phyloP scores from a whole-genome alignment of 2,888 invertebrate genomes.

The Siphlonurus alternatus region DNA sequence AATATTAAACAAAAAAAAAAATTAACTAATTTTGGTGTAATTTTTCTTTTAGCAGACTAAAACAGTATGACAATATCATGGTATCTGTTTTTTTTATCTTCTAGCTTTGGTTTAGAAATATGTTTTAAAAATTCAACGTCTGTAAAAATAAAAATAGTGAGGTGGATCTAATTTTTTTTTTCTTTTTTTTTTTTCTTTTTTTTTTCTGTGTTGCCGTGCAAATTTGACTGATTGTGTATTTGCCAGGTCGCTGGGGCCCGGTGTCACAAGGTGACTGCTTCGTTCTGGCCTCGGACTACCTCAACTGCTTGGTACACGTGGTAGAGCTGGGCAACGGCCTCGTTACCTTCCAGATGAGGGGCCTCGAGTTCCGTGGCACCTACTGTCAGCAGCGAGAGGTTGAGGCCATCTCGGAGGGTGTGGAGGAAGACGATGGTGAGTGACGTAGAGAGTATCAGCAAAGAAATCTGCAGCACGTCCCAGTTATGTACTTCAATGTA shows the following conservation, averaged over 20 bases:
- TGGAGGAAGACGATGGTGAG: constrained; percentile 82
- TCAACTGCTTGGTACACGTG: constrained; percentile 95
- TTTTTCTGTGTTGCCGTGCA: background rate
- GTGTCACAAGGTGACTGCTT: constrained; percentile 96
- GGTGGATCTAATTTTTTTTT: too few species aligned
- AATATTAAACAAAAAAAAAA: too few species aligned
- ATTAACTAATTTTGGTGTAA: too few species aligned
- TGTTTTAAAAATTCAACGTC: too few species aligned
- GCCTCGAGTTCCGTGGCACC: constrained; percentile 93
- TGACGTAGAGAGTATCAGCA: background rate
- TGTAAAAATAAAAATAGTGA: too few species aligned
- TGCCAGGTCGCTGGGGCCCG: constrained; percentile 71
- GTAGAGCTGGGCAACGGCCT: constrained; percentile 96
- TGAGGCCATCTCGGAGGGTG: constrained; percentile 95
- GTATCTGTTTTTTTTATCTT: too few species aligned
- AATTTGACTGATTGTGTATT: background rate
- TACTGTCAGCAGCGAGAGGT: constrained; percentile 99
- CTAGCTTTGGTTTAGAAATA: too few species aligned
- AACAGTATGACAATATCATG: too few species aligned
- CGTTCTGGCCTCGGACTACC: constrained; percentile 92
- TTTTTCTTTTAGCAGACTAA: too few species aligned
- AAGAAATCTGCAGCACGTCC: background rate
- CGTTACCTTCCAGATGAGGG: constrained; percentile 95
- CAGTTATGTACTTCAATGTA: too few species aligned
- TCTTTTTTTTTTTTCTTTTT: background rate